These are phyloP conservation scores for Paramisgurnus dabryanus DNA, from an alignment of 2,113 vertebrate species.

Conservation along the genomic window DNA sequence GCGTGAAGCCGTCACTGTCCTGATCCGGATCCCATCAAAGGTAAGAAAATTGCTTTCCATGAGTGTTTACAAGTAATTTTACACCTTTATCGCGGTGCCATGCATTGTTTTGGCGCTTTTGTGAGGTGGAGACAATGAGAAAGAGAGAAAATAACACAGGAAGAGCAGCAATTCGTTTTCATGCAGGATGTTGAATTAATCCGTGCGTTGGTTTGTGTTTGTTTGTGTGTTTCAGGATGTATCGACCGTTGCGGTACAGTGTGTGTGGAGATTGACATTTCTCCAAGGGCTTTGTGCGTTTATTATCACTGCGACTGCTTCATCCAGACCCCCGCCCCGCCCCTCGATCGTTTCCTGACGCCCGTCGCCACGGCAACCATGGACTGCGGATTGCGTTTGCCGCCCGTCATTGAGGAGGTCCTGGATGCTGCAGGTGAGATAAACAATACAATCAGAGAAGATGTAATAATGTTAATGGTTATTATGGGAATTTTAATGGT, in stretches of 20 bases:
- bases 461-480: no score
- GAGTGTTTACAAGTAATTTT: slow-evolving; percentile 16
- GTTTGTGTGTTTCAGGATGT: slow-evolving; percentile 44
- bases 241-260: slow-evolving; percentile 33
- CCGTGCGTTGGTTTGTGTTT: slow-evolving; percentile 28
- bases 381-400: slow-evolving; percentile 58
- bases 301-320: slow-evolving; percentile 27
- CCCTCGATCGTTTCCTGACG: slow-evolving; percentile 1
- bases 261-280: slow-evolving; percentile 50
- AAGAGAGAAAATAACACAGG: slow-evolving; percentile 11
- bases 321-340: slow-evolving; percentile 28
- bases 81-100: neutral
- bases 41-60: slow-evolving; percentile 38
- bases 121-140: neutral
- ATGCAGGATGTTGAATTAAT: slow-evolving; percentile 15
- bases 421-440: slow-evolving; percentile 52
- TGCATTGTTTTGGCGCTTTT: slow-evolving; percentile 32
- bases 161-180: slow-evolving; percentile 10
- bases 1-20: slow-evolving; percentile 45
- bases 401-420: slow-evolving; percentile 58
- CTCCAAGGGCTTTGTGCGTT: slow-evolving; percentile 10
- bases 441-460: no score
- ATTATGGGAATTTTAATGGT: no score
- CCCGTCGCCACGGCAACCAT: slow-evolving; percentile 55
- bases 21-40: slow-evolving; percentile 54